Base-by-base conservation (phyloP, 2,888 invertebrate species). In the Odontocerum albicorne region DNA sequence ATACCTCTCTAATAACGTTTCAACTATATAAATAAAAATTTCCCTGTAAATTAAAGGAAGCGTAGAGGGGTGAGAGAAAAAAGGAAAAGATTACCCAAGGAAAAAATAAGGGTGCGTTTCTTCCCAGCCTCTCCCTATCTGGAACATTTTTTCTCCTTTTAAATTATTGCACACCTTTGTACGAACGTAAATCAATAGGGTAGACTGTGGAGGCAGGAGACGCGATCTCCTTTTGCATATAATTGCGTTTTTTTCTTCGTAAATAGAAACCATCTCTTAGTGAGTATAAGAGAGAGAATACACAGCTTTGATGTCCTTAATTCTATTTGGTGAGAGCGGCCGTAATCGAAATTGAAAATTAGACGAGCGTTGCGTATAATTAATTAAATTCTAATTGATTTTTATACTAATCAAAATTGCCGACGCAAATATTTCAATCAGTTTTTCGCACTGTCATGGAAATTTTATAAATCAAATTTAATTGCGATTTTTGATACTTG, bases 101-200 rank as follows among this genome's bases (percentile, higher is more conserved):
- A 76, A 62, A 61, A 75, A 74, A 72, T 67, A 67, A 67, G 69
- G 70, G 69, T 65, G 66, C 67, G 60, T 67, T 65, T 70, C 70
- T 73, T 74, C 75, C 71, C 72, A 57, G 39, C 17, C 47, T 49
- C 47, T 47, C 55, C 53, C 52, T 27, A 17, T 36, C 12, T 51
- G 16, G 47, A 22, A 32, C 42, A 38, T 49, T 57, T 61, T 61
- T 56, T 55, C 49, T 54, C 42, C 51, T 50, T 44, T 67, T 71
- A 68, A 71, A 77, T 77, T 77, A 75, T 74, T 75, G 75, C 74
- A 75, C 77, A 76, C 76, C 76, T 75, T 74, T 77, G 55, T 55
- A 53, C 72, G 75, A 72, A 74, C 77, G 77, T 78, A 78, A 78
- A 78, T 77, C 78, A 77, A 74, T 62, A 68, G 76, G 62, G 59